Conservation (phyloP, 2,888 invertebrate genomes). For the Eupithecia vulgata region DNA sequence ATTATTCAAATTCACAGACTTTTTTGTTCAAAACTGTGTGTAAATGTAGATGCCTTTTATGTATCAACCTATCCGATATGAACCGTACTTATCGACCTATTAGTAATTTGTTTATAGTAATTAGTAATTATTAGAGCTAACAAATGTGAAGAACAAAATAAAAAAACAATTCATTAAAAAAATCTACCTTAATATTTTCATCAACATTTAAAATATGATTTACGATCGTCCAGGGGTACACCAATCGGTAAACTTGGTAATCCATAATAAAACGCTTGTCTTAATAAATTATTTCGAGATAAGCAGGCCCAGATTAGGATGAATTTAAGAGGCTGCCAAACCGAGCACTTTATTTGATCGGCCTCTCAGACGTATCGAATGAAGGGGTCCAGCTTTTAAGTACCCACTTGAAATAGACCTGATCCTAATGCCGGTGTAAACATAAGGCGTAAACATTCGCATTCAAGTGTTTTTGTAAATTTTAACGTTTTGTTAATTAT, state of each 20-base stretch:
- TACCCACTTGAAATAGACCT: background rate
- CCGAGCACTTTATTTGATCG: conserved; percentile 26
- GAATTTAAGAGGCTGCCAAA: conserved; percentile 35
- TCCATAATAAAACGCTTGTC: conserved; percentile 53
- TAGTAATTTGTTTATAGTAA: background rate
- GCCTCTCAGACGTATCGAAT: conserved; percentile 25
- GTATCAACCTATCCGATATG: background rate
- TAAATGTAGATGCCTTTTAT: background rate
- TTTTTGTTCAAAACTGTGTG: background rate
- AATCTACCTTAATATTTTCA: background rate
- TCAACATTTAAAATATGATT: conserved; percentile 37
- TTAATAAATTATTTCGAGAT: conserved; percentile 49
- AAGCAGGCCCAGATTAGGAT: conserved; percentile 40
- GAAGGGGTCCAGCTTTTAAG: conserved; percentile 8
- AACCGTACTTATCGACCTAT: background rate
- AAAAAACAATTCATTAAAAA: background rate
- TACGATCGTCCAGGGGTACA: conserved; percentile 42
- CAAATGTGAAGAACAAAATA: background rate
- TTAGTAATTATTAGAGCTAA: too few relatives aligned
- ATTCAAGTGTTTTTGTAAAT: background rate
- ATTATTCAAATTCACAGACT: too few relatives aligned
- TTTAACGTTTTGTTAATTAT: background rate
- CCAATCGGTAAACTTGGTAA: conserved; percentile 49
- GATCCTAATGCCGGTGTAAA: background rate
- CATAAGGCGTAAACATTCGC: background rate